Percentiles rank a stretch among this genome's conserved stretches.
phyloP scores from a whole-genome alignment of 2,113 vertebrate species.

The Platichthys flesus region DNA sequence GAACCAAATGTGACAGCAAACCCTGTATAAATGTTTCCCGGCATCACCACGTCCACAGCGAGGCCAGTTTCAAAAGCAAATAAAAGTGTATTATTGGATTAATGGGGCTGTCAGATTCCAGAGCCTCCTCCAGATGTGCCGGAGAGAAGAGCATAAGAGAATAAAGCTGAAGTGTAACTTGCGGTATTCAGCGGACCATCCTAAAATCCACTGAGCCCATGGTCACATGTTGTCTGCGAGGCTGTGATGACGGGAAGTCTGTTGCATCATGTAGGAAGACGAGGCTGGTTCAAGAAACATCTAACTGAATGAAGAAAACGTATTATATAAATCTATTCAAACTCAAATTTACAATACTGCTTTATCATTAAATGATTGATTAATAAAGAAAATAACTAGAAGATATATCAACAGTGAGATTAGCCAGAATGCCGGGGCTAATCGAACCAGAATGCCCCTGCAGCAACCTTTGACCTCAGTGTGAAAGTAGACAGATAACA shows the following conservation, averaged over 20 bases:
- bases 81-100: slow-evolving; percentile 11
- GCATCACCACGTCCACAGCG: too few relatives aligned
- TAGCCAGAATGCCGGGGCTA: not conserved
- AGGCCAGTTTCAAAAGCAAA: not conserved
- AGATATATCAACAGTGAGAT: not conserved
- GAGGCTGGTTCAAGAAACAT: too few relatives aligned
- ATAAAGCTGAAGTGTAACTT: slow-evolving; percentile 14
- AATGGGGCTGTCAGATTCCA: not conserved
- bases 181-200: not conserved
- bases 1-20: too few relatives aligned
- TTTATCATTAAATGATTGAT: too few relatives aligned
- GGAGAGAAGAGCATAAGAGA: not conserved
- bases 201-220: not conserved
- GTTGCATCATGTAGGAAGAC: too few relatives aligned
- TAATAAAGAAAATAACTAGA: too few relatives aligned
- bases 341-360: too few relatives aligned
- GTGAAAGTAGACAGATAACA: not conserved
- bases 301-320: too few relatives aligned
- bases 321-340: too few relatives aligned
- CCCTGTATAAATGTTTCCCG: too few relatives aligned
- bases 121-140: not conserved
- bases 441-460: not conserved
- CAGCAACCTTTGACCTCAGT: not conserved
- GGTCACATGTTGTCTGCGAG: too few relatives aligned
- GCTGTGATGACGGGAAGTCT: too few relatives aligned